Conservation (phyloP, 2,888 invertebrate genomes). For the Meandrusa payeni region DNA sequence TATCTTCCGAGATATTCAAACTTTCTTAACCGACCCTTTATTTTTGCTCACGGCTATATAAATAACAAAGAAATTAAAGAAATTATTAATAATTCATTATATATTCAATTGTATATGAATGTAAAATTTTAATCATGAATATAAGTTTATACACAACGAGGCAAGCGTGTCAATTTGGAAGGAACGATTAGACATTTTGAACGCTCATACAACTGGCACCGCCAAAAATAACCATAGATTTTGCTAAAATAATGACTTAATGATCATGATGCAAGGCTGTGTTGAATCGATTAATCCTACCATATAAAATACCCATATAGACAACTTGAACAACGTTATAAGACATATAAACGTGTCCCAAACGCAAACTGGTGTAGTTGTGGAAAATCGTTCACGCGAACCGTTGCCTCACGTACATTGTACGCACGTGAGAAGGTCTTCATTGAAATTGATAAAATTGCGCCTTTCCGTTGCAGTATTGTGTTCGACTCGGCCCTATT, state of each 20-base stretch:
- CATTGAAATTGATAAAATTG: constrained; percentile 49
- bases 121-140: constrained; percentile 1
- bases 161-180: constrained; percentile 1
- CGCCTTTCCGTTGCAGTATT: constrained; percentile 42
- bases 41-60: too few relatives aligned
- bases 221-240: background rate
- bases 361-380: constrained; percentile 27
- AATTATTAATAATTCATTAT: too few relatives aligned
- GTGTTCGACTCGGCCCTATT: constrained; percentile 42
- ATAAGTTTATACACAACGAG: background rate
- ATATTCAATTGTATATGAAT: too few relatives aligned
- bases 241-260: constrained; percentile 9
- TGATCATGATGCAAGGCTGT: constrained; percentile 9
- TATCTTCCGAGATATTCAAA: too few relatives aligned
- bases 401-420: constrained; percentile 59
- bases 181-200: background rate
- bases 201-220: background rate
- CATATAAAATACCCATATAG: constrained; percentile 32
- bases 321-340: too few relatives aligned
- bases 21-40: too few relatives aligned
- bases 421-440: constrained; percentile 53
- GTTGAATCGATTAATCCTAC: constrained; percentile 29
- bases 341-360: constrained; percentile 33
- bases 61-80: too few relatives aligned
- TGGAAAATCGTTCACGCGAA: constrained; percentile 31